These are phyloP conservation scores for Pyrocephalus nanus DNA, from an alignment of 2,797 vertebrate species.

Conservation along the genomic window DNA sequence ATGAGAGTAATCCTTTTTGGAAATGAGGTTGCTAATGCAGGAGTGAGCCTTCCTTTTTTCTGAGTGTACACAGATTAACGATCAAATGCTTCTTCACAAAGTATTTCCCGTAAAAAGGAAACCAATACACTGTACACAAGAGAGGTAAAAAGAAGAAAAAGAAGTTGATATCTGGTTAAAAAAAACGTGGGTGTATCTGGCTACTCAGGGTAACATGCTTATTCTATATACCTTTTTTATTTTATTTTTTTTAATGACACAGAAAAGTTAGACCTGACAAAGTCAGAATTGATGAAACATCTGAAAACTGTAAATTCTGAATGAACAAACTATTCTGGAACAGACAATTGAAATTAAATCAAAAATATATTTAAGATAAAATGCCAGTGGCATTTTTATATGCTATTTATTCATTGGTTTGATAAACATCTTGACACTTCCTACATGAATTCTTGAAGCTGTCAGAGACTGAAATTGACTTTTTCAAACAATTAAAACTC, in stretches of 20 bases:
- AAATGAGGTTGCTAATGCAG: slow-evolving; percentile 52
- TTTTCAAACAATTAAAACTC: background rate
- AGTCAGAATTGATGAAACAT: background rate
- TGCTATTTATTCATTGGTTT: background rate
- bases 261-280: background rate
- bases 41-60: slow-evolving; percentile 39
- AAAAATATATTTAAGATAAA: background rate
- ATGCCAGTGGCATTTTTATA: background rate
- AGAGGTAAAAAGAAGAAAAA: background rate
- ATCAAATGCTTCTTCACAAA: slow-evolving; percentile 41
- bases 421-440: background rate
- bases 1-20: slow-evolving; percentile 53
- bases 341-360: background rate
- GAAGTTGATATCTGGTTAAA: background rate
- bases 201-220: background rate
- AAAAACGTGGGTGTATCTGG: background rate
- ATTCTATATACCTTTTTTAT: background rate
- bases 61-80: slow-evolving; percentile 16
- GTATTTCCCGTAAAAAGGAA: slow-evolving; percentile 18
- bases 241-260: background rate
- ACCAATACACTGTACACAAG: background rate
- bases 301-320: background rate
- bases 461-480: background rate
- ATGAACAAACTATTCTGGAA: background rate
- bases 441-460: background rate